These are phyloP conservation scores for Numida meleagris DNA, from an alignment of 2,113 vertebrate species.

Conservation along the genomic window DNA sequence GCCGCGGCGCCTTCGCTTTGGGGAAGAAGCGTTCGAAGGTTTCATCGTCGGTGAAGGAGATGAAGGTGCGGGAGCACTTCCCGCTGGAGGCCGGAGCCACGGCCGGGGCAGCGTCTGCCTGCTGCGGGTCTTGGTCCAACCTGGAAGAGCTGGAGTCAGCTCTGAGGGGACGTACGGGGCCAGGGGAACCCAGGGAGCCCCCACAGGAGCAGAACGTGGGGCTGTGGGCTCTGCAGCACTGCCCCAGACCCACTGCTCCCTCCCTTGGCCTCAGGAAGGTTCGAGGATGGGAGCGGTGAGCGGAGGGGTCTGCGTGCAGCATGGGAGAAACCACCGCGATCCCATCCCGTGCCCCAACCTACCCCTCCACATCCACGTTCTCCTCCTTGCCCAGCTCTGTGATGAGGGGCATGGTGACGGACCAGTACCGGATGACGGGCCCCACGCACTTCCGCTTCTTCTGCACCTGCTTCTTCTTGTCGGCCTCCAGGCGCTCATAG, in stretches of 20 bases:
- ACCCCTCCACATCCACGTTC: constrained; percentile 96
- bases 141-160: constrained; percentile 46
- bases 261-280: rapidly evolving
- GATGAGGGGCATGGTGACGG: constrained; percentile 88
- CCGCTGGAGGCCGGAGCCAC: neutral
- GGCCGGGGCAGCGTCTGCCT: neutral
- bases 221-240: neutral
- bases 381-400: constrained; percentile 89
- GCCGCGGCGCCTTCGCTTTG: constrained; percentile 58
- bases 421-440: constrained; percentile 91
- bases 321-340: rapidly evolving
- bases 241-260: neutral
- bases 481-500: constrained; percentile 93
- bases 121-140: constrained; percentile 84
- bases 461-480: constrained; percentile 97
- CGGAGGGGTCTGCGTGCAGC: rapidly evolving
- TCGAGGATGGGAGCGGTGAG: neutral
- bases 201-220: no score
- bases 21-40: constrained; percentile 86
- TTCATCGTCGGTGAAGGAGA: constrained; percentile 93
- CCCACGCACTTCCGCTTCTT: constrained; percentile 92
- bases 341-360: neutral
- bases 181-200: neutral
- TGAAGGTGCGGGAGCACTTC: constrained; percentile 89
- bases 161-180: rapidly evolving